Evolutionary conservation across 2,888 invertebrate species (phyloP), one percentile per base, ranked within the genome.

Genomic region (Catocala sponsa): DNA sequence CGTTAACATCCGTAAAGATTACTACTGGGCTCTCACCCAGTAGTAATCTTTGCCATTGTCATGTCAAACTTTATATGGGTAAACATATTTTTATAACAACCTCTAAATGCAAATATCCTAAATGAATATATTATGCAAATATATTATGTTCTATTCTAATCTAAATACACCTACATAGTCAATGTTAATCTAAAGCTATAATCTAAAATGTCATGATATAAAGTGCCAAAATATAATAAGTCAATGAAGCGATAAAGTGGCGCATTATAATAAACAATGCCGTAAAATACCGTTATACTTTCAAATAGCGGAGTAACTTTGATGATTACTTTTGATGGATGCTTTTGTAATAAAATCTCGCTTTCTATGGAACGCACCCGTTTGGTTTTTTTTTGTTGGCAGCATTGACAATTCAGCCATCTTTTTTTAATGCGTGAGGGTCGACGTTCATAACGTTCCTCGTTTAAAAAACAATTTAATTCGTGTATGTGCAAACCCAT

Each of bases 21-120:
- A 50, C 15, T 62, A 68, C 55, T 63, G 11, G 63, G 52, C 54
- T n/a, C n/a, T n/a, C n/a, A n/a, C n/a, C n/a, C n/a, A n/a, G n/a
- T n/a, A n/a, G n/a, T n/a, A n/a, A n/a, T n/a, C n/a, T n/a, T n/a
- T n/a, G 50, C 55, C 57, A 65, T 68, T 62, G n/a, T n/a, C n/a
- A 63, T 58, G 59, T 68, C 54, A 54, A 48, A 53, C 65, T 65
- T 58, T 68, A 54, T 71, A 61, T 54, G 65, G 71, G 15, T 55
- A 56, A 49, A 38, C 5, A 61, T 48, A 61, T 70, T 70, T 65
- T 68, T 65, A 68, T 71, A 11, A 47, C 10, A 6, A 11, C 15
- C 9, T 25, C 15, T 9, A 10, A 25, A 10, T 47, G 1, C 13
- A 2, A 25, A 25, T 25, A 25, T 25, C 25, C 25, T 2, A 25